Base-by-base conservation (phyloP, 2,797 vertebrate genomes). In the Sebastes matsubarae region DNA sequence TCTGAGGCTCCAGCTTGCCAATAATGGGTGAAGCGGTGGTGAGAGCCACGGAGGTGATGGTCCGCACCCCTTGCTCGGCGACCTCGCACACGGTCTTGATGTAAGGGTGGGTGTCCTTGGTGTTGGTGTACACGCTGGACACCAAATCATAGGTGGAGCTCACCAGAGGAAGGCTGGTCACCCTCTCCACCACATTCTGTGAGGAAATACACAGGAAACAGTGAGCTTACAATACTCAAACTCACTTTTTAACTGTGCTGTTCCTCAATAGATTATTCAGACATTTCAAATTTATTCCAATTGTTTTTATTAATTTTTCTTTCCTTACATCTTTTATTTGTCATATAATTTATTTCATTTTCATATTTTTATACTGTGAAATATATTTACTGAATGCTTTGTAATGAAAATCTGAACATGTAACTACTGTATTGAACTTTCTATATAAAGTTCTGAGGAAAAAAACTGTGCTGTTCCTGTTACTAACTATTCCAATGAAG, bases 31-130 rank as follows among this genome's bases (percentile, higher is more conserved):
- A 94, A 7, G 97, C 96, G 3, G 96, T 95, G 58, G 90, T 96
- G 79, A 97, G 2, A 0, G 97, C 97, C 89, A 96, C 96, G 0
- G 96, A 95, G 70, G 97, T 97, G 92, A 98, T 92, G 0, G 95
- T 96, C 81, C 95, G 96, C 70, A 98, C 93, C 0, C 97, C 96
- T 52, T 95, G 96, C 87, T 99, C 98, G 0, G 97, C 97, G 1
- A 94, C 96, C 93, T 98, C 97, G 12, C 97, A 98, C 59, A 98
- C 90, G 0, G 94, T 97, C 85, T 93, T 96, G 91, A 99, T 86
- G 85, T 95, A 98, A 0, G 97, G 97, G 87, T 98, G 91, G 59
- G 94, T 97, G 76, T 96, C 96, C 88, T 98, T 98, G 32, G 97
- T 98, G 91, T 61, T 94, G 69, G 93, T 58, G 52, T 98, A 99